Conservation (phyloP, 2,797 vertebrate species). For the Anas capensis region DNA sequence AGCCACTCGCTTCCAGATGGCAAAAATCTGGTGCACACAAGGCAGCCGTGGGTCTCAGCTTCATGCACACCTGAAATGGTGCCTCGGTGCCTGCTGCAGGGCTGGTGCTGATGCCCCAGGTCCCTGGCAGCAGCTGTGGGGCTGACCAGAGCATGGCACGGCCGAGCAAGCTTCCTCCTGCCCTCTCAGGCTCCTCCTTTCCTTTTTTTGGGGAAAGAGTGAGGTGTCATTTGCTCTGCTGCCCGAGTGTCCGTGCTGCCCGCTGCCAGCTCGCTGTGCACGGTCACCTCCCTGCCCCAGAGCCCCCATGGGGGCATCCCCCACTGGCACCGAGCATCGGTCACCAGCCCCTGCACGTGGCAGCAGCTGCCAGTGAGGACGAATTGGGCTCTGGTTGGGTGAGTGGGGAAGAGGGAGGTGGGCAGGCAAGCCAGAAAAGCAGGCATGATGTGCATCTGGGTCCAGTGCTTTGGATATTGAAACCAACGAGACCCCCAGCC, state of each 20-base stretch:
- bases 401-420: background rate
- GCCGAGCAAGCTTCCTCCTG: background rate
- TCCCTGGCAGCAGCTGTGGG: fast-evolving
- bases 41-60: background rate
- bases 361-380: background rate
- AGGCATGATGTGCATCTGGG: fast-evolving
- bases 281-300: background rate
- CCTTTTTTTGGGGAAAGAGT: background rate
- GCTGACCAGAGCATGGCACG: background rate
- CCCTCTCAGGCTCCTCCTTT: background rate
- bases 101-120: no score
- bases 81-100: background rate
- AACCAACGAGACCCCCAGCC: background rate
- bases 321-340: fast-evolving
- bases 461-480: background rate
- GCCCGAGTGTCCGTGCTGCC: fast-evolving
- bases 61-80: no score
- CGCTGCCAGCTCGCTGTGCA: fast-evolving
- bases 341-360: background rate
- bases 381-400: background rate
- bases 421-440: background rate
- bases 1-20: background rate
- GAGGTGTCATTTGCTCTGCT: background rate
- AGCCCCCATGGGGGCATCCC: background rate
- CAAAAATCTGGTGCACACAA: background rate